A percentile compares a stretch with the other conserved stretches of the same genome.
Conservation (phyloP, 2,797 vertebrate species). For the Paramormyrops hopkinsi region DNA sequence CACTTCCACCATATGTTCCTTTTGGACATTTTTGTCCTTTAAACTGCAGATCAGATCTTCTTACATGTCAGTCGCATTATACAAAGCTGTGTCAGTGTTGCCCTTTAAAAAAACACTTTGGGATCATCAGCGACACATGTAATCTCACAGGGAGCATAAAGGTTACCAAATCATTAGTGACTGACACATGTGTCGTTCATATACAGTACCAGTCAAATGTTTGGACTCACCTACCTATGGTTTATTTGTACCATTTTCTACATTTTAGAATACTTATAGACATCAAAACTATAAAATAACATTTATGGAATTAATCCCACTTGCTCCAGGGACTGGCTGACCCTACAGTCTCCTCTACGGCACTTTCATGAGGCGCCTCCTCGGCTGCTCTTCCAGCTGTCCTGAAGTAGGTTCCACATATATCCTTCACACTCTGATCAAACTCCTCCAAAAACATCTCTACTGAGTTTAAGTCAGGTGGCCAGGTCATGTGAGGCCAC, state of each 20-base stretch:
- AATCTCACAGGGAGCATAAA: neutral
- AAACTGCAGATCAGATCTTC: neutral
- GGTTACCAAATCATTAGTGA: neutral
- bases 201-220: neutral
- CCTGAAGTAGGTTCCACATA: neutral
- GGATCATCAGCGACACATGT: neutral
- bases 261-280: neutral
- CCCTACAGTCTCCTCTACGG: neutral
- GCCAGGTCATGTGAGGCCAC: neutral
- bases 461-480: neutral
- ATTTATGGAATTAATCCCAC: neutral
- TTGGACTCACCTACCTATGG: neutral
- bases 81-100: neutral
- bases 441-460: neutral
- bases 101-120: neutral
- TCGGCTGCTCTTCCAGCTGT: neutral
- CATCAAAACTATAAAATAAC: neutral
- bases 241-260: neutral
- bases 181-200: neutral
- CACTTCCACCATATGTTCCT: neutral
- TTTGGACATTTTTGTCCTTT: neutral
- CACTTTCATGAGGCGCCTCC: neutral
- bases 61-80: neutral
- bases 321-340: neutral
- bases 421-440: neutral